phyloP scores from a whole-genome alignment of 2,888 invertebrate species.

The Caenorhabditis virilis region DNA sequence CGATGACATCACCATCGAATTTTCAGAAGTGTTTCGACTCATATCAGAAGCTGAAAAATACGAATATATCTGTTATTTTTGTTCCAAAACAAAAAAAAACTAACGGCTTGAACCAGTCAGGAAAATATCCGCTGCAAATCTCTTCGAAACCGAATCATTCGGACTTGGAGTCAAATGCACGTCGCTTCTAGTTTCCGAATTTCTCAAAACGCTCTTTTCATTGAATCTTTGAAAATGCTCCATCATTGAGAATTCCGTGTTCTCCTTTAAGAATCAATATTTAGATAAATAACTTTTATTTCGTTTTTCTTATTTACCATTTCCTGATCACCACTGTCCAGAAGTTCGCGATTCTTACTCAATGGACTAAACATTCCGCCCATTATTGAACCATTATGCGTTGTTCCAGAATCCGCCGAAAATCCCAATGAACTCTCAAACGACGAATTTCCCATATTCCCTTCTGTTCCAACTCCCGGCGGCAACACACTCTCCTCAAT shows the following conservation, averaged over 20 bases:
- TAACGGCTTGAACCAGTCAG: not conserved
- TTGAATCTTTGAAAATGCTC: not conserved
- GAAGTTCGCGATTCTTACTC: too few relatives aligned
- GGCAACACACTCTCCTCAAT: not conserved
- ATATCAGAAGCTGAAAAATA: not conserved
- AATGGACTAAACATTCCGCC: conserved; percentile 4
- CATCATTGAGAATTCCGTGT: conserved; percentile 1
- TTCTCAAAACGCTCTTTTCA: not conserved
- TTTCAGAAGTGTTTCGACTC: not conserved
- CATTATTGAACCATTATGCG: not conserved
- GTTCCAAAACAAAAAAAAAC: too few relatives aligned
- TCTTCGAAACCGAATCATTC: not conserved
- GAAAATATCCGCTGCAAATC: not conserved
- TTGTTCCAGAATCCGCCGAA: not conserved
- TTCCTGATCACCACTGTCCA: too few relatives aligned
- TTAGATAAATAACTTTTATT: not conserved
- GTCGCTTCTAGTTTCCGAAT: not conserved
- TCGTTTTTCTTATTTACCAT: not conserved
- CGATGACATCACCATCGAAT: conserved; percentile 1
- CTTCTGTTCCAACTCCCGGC: not conserved
- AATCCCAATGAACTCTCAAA: not conserved
- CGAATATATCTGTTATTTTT: not conserved
- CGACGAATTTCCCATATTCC: not conserved
- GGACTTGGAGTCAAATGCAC: not conserved
- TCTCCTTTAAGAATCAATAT: not conserved